A percentile compares a stretch with the other conserved stretches of the same genome.
These are phyloP conservation scores for Mamestra brassicae DNA, from an alignment of 2,888 invertebrate genomes.

Conservation along the genomic window DNA sequence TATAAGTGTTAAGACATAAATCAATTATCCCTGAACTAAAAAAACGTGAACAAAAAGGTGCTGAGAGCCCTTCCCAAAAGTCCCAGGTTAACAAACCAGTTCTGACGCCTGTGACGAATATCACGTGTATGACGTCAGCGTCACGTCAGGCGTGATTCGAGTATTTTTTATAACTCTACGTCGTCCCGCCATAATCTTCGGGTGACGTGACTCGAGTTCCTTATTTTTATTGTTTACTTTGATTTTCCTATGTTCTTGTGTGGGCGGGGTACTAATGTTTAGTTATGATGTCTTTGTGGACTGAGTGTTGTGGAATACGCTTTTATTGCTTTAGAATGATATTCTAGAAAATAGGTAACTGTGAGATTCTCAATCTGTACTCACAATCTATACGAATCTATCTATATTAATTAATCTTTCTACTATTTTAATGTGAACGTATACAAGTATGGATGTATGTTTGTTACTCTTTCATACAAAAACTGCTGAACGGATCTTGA, in stretches of 20 bases:
- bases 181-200: slow-evolving; percentile 58
- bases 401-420: too few relatives aligned
- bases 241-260: slow-evolving; percentile 54
- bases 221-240: slow-evolving; percentile 65
- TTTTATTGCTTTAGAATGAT: background rate
- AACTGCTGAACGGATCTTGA: too few relatives aligned
- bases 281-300: slow-evolving; percentile 21
- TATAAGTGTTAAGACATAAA: too few relatives aligned
- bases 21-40: too few relatives aligned
- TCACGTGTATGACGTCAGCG: slow-evolving; percentile 55
- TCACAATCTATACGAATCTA: too few relatives aligned
- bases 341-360: background rate
- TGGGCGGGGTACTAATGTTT: slow-evolving; percentile 14
- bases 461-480: too few relatives aligned
- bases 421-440: too few relatives aligned
- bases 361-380: too few relatives aligned
- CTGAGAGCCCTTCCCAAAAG: background rate
- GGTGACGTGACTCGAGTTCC: slow-evolving; percentile 64
- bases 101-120: slow-evolving; percentile 50
- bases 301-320: background rate
- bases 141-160: slow-evolving; percentile 55
- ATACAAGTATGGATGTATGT: too few relatives aligned
- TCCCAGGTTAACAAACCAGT: slow-evolving; percentile 34
- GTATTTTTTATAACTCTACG: slow-evolving; percentile 60
- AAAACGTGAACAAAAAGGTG: too few relatives aligned